phyloP scores from a whole-genome alignment of 2,888 invertebrate genomes.

The Drosophila demipolita region DNA sequence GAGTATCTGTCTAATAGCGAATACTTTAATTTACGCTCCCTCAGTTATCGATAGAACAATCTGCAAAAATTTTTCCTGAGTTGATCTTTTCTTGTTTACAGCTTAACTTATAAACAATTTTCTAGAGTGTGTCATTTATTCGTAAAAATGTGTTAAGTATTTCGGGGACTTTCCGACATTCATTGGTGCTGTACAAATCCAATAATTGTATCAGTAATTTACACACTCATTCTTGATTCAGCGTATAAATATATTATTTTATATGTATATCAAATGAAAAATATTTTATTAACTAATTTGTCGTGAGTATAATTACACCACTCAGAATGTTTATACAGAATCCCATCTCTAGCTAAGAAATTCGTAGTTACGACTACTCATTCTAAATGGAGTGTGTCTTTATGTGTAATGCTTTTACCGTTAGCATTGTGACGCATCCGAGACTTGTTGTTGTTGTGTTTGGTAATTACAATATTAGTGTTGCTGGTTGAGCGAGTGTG shows the following conservation, averaged over 20 bases:
- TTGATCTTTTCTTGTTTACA: background rate
- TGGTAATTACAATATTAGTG: constrained; percentile 7
- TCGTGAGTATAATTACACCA: background rate
- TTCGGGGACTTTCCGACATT: background rate
- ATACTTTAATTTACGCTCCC: background rate
- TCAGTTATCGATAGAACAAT: background rate
- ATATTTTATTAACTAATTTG: background rate
- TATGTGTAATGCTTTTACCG: constrained; percentile 41
- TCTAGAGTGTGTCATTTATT: too few species aligned
- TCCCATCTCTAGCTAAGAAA: constrained; percentile 33
- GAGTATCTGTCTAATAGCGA: background rate
- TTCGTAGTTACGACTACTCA: background rate
- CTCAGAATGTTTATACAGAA: background rate
- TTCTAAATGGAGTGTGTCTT: constrained; percentile 19
- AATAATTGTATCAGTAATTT: background rate
- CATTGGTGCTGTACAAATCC: background rate
- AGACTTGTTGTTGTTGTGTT: constrained; percentile 5
- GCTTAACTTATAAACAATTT: background rate
- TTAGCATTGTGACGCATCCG: constrained; percentile 51
- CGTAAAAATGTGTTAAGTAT: background rate
- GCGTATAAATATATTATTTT: too few species aligned
- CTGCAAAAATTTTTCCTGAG: background rate
- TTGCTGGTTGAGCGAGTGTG: constrained; percentile 13
- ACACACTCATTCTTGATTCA: background rate
- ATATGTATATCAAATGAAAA: background rate